These are phyloP conservation scores for Spinus olivaceus DNA, from an alignment of 2,797 vertebrate species.

Conservation along the genomic window DNA sequence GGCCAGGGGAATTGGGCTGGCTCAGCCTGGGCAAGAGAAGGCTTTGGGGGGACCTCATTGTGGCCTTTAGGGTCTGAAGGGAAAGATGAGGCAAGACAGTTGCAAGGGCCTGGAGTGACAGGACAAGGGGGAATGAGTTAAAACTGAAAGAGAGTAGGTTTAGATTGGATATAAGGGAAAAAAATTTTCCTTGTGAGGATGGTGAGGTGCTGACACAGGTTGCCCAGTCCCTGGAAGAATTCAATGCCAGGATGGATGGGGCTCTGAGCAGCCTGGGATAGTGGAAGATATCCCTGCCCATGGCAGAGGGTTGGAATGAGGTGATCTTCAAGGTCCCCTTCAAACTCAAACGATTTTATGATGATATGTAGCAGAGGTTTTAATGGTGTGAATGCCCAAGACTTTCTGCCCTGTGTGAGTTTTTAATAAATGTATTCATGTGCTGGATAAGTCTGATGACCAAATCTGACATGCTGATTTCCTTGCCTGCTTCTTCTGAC, in stretches of 20 bases:
- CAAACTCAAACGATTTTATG: background rate
- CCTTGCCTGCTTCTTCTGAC: background rate
- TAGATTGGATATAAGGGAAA: background rate
- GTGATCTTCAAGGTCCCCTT: background rate
- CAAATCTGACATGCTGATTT: background rate
- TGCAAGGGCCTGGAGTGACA: background rate
- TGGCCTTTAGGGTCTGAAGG: background rate
- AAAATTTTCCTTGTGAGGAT: accelerated
- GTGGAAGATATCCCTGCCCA: background rate
- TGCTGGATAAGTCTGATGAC: background rate
- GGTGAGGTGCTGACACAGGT: background rate
- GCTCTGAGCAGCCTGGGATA: background rate
- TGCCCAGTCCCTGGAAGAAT: background rate
- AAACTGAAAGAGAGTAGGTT: background rate
- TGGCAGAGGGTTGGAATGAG: background rate
- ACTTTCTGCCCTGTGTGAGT: background rate
- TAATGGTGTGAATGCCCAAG: background rate
- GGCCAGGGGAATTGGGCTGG: background rate
- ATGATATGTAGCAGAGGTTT: background rate
- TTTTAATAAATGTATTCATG: background rate
- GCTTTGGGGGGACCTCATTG: background rate
- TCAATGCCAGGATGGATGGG: background rate
- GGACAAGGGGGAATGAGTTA: background rate
- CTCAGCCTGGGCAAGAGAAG: background rate
- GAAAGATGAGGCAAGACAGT: accelerated